Percentiles rank a stretch among this genome's conserved stretches.
Evolutionary conservation across 2,888 invertebrate genomes (phyloP).

Genomic region (Conomelus anceps): DNA sequence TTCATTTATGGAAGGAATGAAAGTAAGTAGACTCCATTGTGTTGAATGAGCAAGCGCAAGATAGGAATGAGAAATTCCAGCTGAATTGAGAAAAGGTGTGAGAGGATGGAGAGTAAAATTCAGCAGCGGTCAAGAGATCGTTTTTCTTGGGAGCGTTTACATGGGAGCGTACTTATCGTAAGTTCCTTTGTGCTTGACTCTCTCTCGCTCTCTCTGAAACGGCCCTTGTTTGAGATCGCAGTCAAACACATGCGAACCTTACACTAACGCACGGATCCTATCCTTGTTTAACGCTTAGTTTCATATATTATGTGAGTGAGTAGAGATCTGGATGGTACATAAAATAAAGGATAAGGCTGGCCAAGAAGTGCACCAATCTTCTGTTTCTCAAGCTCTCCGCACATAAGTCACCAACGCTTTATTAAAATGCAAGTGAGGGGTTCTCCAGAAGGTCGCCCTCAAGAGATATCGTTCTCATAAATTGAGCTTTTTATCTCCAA

Average conservation of each 20-base stretch:
- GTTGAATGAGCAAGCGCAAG: background rate
- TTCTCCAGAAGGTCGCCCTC: background rate
- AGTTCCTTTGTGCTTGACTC: background rate
- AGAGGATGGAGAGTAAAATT: background rate
- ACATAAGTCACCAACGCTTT: background rate
- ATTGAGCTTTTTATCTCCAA: background rate
- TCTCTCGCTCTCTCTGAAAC: background rate
- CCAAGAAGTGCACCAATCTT: background rate
- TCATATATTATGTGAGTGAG: background rate
- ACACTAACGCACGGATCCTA: background rate
- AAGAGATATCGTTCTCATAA: background rate
- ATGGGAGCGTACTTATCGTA: background rate
- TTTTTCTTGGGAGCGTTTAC: background rate
- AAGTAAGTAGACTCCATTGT: background rate
- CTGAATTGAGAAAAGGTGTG: background rate
- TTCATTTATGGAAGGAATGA: background rate
- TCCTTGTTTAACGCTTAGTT: background rate
- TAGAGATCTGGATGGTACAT: background rate
- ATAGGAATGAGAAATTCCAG: background rate
- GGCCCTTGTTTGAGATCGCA: background rate
- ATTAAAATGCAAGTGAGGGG: background rate
- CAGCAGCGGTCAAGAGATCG: background rate
- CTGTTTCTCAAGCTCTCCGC: background rate
- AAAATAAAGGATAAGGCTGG: background rate
- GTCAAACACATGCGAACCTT: background rate